Evolutionary conservation across 2,797 vertebrate species (phyloP), one percentile per base, ranked within the genome.

Genomic region (Menidia menidia): DNA sequence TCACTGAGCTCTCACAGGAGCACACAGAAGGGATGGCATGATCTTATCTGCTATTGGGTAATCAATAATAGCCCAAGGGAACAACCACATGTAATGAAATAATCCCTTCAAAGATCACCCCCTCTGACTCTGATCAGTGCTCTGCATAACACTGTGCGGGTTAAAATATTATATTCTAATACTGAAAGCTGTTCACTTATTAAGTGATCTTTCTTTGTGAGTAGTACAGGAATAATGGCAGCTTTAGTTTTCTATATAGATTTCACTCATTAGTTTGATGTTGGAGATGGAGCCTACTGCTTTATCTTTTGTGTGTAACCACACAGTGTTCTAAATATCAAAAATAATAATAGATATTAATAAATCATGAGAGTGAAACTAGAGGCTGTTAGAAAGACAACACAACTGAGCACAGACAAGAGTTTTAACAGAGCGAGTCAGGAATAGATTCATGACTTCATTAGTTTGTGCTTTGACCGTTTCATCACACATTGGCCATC

Each of bases 361-460:
- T 25, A 25, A 25, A 25, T 25, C 25, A 25, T 25, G 25, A 25
- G 25, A 25, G 25, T 25, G 25, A 25, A 25, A 25, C 25, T 25
- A 25, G 25, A 25, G 25, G 25, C 25, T 55, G 1, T 32, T 52
- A 30, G 18, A 43, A 54, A 39, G 1, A 60, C n/a, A 48, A 6
- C 60, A 16, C 14, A 41, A 66, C 48, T 25, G 45, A 68, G 55
- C 43, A 39, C 1, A 41, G 6, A 4, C 50, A 1, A 71, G 32
- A 12, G 16, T 68, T 56, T 75, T 60, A 35, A 35, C 47, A 45
- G 57, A 15, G 68, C 55, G 32, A 44, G n/a, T 33, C 6, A 18
- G 8, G 15, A 31, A 60, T 53, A 18, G 50, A 84, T 88, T 80
- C 68, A 80, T 60, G 14, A 39, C 60, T 75, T 87, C 66, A 77